Conservation (phyloP, 2,113 vertebrate species). For the Heptranchias perlo region DNA sequence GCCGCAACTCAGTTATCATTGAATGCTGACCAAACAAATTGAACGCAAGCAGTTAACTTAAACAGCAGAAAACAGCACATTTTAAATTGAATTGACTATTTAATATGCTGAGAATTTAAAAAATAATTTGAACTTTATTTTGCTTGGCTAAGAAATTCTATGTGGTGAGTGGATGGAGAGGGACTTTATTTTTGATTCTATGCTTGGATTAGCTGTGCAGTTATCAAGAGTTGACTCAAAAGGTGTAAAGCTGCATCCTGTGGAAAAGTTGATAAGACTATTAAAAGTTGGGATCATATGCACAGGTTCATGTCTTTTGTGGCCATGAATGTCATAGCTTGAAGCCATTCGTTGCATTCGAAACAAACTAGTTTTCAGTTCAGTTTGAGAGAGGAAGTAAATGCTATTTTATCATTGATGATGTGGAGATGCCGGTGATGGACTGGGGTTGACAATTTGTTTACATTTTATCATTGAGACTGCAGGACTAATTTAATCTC, state of each 20-base stretch:
- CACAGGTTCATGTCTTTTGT: neutral
- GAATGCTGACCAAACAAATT: neutral
- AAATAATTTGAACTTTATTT: too few species aligned
- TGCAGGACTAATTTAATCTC: neutral
- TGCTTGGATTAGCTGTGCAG: neutral
- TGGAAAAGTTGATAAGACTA: neutral
- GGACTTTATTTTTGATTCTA: neutral
- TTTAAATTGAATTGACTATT: too few species aligned
- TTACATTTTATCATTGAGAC: neutral
- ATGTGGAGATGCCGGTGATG: too few species aligned
- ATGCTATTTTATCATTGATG: conserved; percentile 8
- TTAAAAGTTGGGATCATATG: neutral
- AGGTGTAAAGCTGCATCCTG: neutral
- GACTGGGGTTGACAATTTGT: too few species aligned
- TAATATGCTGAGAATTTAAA: neutral
- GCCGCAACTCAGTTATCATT: neutral
- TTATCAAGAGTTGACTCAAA: neutral
- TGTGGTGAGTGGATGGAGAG: neutral
- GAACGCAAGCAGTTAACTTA: neutral
- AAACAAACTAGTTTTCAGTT: neutral
- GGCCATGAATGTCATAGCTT: neutral
- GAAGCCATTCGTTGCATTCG: neutral
- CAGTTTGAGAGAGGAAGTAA: neutral
- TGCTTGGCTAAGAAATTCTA: neutral
- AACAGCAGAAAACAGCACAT: too few species aligned